These are phyloP conservation scores for Tipula vernalis DNA, from an alignment of 2,888 invertebrate genomes.

Conservation along the genomic window DNA sequence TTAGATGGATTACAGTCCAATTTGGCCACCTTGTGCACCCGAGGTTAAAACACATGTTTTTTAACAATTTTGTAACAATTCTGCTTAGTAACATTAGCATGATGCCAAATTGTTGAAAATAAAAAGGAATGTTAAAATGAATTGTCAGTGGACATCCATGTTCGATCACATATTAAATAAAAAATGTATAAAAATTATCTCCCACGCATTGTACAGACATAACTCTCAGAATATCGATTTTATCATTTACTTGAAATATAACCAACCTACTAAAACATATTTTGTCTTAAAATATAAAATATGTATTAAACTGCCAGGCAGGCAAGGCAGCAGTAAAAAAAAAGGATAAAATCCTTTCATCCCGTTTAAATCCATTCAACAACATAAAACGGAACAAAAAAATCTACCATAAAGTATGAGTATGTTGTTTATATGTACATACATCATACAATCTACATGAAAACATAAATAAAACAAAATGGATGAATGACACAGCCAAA, in stretches of 20 bases:
- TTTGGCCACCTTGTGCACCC: no score
- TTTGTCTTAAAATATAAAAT: not conserved
- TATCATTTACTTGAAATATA: not conserved
- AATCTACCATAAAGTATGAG: not conserved
- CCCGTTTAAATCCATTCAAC: not conserved
- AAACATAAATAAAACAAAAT: not conserved
- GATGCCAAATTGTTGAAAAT: not conserved
- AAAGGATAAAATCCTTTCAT: not conserved
- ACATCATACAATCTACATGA: not conserved
- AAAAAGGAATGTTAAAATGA: not conserved
- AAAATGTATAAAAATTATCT: not conserved
- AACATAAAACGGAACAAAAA: not conserved
- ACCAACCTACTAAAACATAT: conserved; percentile 4
- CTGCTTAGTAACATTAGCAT: no score
- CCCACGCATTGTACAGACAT: not conserved
- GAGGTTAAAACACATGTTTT: no score
- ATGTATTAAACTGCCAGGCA: not conserved
- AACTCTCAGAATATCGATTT: not conserved
- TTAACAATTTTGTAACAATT: no score
- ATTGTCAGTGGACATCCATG: no score
- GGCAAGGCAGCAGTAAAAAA: not conserved
- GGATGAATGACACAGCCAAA: not conserved
- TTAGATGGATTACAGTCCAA: no score
- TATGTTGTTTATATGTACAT: not conserved
- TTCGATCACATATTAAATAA: no score